A percentile compares a stretch with the other conserved stretches of the same genome.
These are phyloP conservation scores for Nansenia antarctica DNA, from an alignment of 2,113 vertebrate genomes.

Conservation along the genomic window DNA sequence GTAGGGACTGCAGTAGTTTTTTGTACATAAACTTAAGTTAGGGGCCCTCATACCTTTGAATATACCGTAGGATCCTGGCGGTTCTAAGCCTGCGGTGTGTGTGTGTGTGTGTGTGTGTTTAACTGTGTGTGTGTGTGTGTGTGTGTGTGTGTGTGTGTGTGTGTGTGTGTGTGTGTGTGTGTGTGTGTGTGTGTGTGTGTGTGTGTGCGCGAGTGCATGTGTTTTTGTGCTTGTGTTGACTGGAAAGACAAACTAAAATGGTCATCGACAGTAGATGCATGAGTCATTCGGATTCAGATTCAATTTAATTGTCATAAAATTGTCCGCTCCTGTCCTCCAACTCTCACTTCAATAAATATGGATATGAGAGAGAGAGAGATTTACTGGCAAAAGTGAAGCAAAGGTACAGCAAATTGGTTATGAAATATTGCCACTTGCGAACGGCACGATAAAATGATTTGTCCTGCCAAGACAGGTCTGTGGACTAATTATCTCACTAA, in stretches of 20 bases:
- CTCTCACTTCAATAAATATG: constrained; percentile 74
- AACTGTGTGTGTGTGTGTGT: too few species aligned
- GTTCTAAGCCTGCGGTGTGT: not conserved
- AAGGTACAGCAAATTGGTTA: constrained; percentile 63
- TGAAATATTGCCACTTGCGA: constrained; percentile 65
- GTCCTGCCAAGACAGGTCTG: constrained; percentile 59
- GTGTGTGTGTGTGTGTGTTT: too few species aligned
- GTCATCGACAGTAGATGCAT: not conserved
- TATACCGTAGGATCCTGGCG: not conserved
- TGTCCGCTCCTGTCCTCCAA: constrained; percentile 52
- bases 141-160: too few species aligned
- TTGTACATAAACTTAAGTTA: constrained; percentile 53
- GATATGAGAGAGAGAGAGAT: constrained; percentile 74
- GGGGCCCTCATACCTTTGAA: not conserved
- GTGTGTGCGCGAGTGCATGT: too few species aligned
- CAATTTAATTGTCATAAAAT: constrained; percentile 60
- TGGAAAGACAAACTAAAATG: not conserved
- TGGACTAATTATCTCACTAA: constrained; percentile 77
- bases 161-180: too few species aligned
- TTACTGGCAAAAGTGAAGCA: constrained; percentile 69
- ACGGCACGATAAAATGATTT: constrained; percentile 68
- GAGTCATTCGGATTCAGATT: not conserved
- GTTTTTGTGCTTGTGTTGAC: constrained; percentile 5
- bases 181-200: too few species aligned
- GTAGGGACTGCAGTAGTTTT: constrained; percentile 46